Base-by-base conservation (phyloP, 2,888 invertebrate genomes). In the Pteria penguin region DNA sequence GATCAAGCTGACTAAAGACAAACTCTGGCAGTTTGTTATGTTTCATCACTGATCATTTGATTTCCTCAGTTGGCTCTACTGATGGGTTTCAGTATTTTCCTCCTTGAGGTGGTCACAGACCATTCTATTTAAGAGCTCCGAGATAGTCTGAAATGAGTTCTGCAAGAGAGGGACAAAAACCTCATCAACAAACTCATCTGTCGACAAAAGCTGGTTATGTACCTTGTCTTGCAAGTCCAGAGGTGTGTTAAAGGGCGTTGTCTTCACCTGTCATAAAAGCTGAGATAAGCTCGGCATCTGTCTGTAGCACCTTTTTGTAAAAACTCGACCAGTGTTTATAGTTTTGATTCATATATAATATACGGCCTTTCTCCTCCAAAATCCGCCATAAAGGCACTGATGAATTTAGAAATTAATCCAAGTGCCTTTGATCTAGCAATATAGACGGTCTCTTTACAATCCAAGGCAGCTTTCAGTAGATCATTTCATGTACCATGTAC, bases 1-100 rank as follows among this genome's bases (percentile, higher is more conserved):
- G 31, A 60, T 79, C 77, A 2, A 80, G 32, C 31, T 80, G 79
- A 26, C 80, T 79, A 66, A 77, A 82, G 11, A 73, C 33, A 62
- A 76, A 72, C 45, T 80, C 79, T 24, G 78, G 76, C 8, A 79
- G 58, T 54, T 78, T 79, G 26, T 79, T 80, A 32, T 82, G 82
- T 22, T 76, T 78, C 66, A 75, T 70, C 22, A 29, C 67, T 52
- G 70, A 75, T n/a, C n/a, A n/a, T 63, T 32, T 45, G 14, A 68
- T 73, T 32, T 73, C 60, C 29, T 36, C 60, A 29, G 36, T 18
- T 2, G 76, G 2, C 3, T 63, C 31, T 65, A 63, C 71, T 36
- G 45, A n/a, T 60, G 67, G 72, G 4, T 55, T 52, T 22, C 11
- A 36, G 36, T 67, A 80, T 33, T 66, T 72, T 36, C 76, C 78